Conservation (phyloP, 2,797 vertebrate genomes). For the Dicrostonyx torquatus region DNA sequence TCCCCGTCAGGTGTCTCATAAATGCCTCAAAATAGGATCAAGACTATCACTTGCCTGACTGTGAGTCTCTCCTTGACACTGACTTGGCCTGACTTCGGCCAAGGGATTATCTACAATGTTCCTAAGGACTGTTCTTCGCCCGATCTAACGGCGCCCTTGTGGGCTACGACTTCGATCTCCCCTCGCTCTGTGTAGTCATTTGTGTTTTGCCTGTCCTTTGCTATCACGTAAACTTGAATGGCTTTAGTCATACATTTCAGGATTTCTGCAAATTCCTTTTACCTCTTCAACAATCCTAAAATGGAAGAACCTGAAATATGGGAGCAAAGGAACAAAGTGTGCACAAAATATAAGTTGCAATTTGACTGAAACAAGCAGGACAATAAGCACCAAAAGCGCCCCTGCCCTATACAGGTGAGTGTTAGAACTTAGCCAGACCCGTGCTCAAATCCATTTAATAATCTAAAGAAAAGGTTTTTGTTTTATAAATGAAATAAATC, state of each 20-base stretch:
- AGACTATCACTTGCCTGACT: neutral
- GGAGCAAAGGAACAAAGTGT: neutral
- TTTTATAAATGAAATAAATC: constrained; percentile 16
- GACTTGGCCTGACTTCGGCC: neutral
- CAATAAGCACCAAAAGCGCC: neutral
- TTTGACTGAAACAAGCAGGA: neutral
- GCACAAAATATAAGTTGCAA: neutral
- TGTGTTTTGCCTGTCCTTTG: neutral
- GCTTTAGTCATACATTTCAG: neutral
- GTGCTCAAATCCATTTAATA: neutral
- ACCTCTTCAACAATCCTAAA: neutral
- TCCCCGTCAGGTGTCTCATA: neutral
- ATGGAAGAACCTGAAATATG: neutral
- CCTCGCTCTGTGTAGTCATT: neutral
- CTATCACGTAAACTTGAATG: neutral
- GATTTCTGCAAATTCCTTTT: neutral
- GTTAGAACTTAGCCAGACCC: neutral
- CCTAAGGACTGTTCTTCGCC: neutral
- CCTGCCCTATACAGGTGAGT: neutral
- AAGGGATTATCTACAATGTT: neutral
- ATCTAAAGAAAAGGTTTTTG: constrained; percentile 33
- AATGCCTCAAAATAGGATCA: constrained; percentile 10
- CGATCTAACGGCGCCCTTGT: neutral
- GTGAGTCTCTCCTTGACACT: neutral
- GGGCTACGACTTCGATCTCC: neutral